Evolutionary conservation across 2,797 vertebrate genomes (phyloP), one percentile per base, ranked within the genome.

Genomic region (Sphaeramia orbicularis): DNA sequence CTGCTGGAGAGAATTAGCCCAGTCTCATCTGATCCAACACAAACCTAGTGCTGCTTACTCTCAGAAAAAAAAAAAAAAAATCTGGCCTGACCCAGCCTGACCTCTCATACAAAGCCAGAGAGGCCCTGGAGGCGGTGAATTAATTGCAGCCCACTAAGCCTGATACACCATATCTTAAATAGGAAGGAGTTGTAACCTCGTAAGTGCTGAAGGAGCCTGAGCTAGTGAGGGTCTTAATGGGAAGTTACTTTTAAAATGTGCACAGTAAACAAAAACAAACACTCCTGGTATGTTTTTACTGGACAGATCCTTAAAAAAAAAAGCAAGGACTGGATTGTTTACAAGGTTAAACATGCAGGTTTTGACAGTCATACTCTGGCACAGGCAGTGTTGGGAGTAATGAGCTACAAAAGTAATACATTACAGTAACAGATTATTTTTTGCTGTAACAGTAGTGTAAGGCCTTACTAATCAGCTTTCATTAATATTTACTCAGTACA

Each of bases 1-100:
- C 93, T 94, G 93, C 92, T 93, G 87, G 81, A 85, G 87, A 90
- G 88, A 94, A 93, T 94, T 93, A 93, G 90, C 90, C 86, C 83
- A 76, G 83, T 83, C 85, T 79, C 90, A 90, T 89, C 76, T 86
- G 89, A 92, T 92, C 91, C 90, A 91, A 92, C 85, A 91, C 92
- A 93, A 93, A 92, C 90, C 84, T 82, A 84, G 80, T 63, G 86
- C 90, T 91, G 89, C 92, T 91, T 92, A 91, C 86, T 71, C 87
- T 84, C 76, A 74, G 84, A 65, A 76, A 50, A 71, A 67, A 64
- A 56, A 65, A 80, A 85, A 85, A 87, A 89, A 92, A 91, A 83
- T 89, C 86, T 89, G 89, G 61, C 79, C 86, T 94, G 93, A 94
- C 92, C 94, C 83, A 83, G 86, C 84, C 87, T 94, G 93, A 94